phyloP scores from a whole-genome alignment of 2,888 invertebrate species.

The Slavum lentiscoides region DNA sequence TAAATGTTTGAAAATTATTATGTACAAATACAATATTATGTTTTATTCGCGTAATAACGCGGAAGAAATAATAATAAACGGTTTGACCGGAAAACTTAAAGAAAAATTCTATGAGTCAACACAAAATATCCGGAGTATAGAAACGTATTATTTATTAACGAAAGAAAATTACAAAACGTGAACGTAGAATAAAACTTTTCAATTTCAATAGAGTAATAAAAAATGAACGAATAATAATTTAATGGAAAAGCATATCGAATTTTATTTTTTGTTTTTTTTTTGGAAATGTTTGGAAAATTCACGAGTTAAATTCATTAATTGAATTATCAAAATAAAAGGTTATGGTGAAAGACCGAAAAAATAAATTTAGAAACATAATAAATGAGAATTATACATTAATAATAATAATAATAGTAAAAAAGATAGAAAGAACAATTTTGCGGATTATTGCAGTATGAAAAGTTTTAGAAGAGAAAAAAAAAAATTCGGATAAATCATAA shows the following conservation, averaged over 20 bases:
- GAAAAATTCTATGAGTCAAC: neutral
- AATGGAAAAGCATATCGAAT: neutral
- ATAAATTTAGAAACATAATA: conserved; percentile 25
- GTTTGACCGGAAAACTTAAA: neutral
- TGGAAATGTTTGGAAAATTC: conserved; percentile 1
- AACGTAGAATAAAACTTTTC: neutral
- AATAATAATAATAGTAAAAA: neutral
- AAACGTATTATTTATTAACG: neutral
- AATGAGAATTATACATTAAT: neutral
- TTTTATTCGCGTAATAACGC: no score
- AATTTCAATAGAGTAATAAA: no score
- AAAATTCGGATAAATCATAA: neutral
- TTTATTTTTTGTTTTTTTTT: no score
- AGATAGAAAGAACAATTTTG: neutral
- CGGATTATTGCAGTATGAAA: neutral
- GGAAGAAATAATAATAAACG: neutral
- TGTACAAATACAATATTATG: neutral
- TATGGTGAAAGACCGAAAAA: neutral
- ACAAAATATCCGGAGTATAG: neutral
- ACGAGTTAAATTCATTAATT: neutral
- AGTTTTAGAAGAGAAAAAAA: neutral
- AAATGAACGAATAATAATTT: no score
- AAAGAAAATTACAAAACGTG: neutral
- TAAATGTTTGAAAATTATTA: no score
- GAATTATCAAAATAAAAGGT: neutral